Percentiles rank a stretch among this genome's conserved stretches.
phyloP scores from a whole-genome alignment of 2,113 vertebrate species.

The Trogon melanurus region DNA sequence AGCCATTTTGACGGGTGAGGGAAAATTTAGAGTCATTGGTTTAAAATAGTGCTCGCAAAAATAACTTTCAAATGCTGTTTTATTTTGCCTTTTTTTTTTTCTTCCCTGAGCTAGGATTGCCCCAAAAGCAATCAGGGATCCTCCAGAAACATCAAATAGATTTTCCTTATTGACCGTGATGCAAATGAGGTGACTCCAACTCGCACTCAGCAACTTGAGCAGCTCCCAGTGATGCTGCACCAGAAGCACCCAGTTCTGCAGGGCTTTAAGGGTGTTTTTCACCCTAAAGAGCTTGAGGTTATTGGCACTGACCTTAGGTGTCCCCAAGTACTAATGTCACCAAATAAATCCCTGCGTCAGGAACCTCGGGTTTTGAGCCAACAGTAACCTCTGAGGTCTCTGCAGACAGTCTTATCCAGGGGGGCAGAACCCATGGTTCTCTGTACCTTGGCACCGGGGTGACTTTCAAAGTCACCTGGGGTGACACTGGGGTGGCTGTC shows the following conservation, averaged over 20 bases:
- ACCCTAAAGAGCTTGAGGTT: background rate
- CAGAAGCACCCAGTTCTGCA: fast-evolving
- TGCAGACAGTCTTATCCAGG: background rate
- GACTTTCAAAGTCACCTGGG: fast-evolving
- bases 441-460: fast-evolving
- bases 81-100: background rate
- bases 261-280: background rate
- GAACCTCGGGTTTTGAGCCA: background rate
- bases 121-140: background rate
- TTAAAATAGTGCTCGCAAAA: background rate
- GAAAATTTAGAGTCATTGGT: background rate
- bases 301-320: background rate
- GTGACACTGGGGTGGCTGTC: fast-evolving
- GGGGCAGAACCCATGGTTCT: fast-evolving
- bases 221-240: fast-evolving
- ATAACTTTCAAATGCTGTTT: background rate
- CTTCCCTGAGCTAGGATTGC: background rate
- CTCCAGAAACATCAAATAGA: background rate
- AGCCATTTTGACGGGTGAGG: background rate
- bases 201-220: background rate
- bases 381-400: background rate
- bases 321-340: background rate
- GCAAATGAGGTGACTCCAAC: fast-evolving
- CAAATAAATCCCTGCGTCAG: background rate
- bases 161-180: fast-evolving